Evolutionary conservation across 2,113 vertebrate species (phyloP).

Genomic region (Callospermophilus lateralis): DNA sequence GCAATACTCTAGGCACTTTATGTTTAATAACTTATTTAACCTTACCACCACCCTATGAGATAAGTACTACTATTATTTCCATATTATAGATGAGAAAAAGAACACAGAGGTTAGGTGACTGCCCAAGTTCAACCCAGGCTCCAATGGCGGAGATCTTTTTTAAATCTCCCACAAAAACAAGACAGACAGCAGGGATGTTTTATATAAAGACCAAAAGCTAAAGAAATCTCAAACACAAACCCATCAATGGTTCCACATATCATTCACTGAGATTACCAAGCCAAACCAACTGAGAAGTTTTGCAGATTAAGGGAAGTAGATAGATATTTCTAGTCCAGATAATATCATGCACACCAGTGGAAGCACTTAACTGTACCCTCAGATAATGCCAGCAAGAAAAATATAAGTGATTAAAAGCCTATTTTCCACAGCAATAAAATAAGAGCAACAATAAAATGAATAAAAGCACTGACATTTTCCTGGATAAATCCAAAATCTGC

Average conservation of each 20-base stretch:
- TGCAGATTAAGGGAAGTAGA: slow-evolving; percentile 14
- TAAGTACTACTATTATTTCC: slow-evolving; percentile 18
- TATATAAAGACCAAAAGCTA: slow-evolving; percentile 56
- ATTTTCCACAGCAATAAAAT: slow-evolving; percentile 35
- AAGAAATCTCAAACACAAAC: slow-evolving; percentile 62
- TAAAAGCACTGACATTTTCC: slow-evolving; percentile 54
- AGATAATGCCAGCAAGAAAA: not conserved
- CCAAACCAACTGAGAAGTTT: slow-evolving; percentile 28
- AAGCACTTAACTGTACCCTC: not conserved
- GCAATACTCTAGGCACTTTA: slow-evolving; percentile 15
- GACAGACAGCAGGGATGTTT: not conserved
- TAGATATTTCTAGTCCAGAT: not conserved
- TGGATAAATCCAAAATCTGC: slow-evolving; percentile 24
- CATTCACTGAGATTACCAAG: slow-evolving; percentile 19
- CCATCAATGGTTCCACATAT: not conserved
- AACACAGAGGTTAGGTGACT: slow-evolving; percentile 23
- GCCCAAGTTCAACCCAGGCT: not conserved
- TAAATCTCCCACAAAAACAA: not conserved
- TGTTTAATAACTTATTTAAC: not conserved
- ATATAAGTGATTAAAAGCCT: not conserved
- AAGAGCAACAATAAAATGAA: slow-evolving; percentile 3
- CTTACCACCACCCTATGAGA: not conserved
- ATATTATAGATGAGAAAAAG: slow-evolving; percentile 49
- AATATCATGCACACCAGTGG: not conserved
- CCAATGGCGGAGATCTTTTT: slow-evolving; percentile 39